Base-by-base conservation (phyloP, 2,888 invertebrate species). In the Schizaphis graminum region DNA sequence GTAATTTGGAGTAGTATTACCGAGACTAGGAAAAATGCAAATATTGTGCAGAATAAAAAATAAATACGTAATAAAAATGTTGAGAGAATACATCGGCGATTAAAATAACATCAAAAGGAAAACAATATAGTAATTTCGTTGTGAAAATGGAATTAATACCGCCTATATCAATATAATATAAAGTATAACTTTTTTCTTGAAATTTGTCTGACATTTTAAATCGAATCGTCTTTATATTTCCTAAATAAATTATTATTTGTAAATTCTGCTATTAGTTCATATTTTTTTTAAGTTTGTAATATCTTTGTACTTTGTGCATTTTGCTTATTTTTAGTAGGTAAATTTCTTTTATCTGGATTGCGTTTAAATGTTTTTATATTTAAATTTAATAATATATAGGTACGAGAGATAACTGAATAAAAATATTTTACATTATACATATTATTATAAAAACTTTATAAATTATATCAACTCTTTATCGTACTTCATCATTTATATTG, bases 1-100 rank as follows among this genome's bases (percentile, higher is more conserved):
- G 77, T 93, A 93, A 89, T 93, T 61, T 87, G 57, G 89, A 88
- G 47, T 47, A 24, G 53, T 3, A 88, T 28, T 35, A 49, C 8
- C 8, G 13, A 28, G 4, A 21, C 49, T 21, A 41, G 84, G 21
- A 56, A 47, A 56, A 89, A 89, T 93, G 77, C n/a, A 93, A 93
- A 93, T 53, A 53, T 44, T 77, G 53, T 77, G 10, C 21, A 7
- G 44, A 56, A 41, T 28, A 57, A 61, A 92, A 49, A 57, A 91
- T n/a, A n/a, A 21, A 47, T 47, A n/a, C 47, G n/a, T n/a, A 61
- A 47, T 35, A 91, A 26, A 85, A 57, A 2, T 77, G 85, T 85
- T 10, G 56, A 85, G 56, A 57, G 44, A 85, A 56, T 91, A 56
- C n/a, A 85, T 24, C 28, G 44, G 44, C 26, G 56, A 57, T 91